These are phyloP conservation scores for Odontamblyopus lacepedii DNA, from an alignment of 2,797 vertebrate genomes.

Conservation along the genomic window DNA sequence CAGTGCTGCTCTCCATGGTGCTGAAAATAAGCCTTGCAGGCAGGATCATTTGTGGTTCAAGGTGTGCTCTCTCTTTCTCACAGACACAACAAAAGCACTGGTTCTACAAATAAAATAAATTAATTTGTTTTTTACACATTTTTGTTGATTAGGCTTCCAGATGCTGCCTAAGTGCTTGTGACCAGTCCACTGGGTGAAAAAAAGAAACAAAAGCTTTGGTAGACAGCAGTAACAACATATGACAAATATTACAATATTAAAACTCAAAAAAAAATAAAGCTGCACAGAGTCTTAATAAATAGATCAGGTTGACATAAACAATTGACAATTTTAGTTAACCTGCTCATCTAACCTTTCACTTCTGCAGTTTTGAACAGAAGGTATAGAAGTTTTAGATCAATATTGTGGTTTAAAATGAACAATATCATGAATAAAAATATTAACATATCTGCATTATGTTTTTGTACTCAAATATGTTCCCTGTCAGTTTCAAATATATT, in stretches of 20 bases:
- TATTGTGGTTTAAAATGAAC: neutral
- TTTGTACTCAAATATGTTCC: neutral
- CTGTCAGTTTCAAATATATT: no score
- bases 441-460: neutral
- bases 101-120: neutral
- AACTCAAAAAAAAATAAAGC: neutral
- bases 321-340: neutral
- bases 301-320: neutral
- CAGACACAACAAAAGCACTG: neutral
- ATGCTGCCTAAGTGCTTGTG: neutral
- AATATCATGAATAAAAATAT: neutral
- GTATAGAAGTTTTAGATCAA: neutral
- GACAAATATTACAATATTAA: no score
- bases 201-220: neutral
- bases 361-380: neutral
- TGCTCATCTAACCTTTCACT: no score
- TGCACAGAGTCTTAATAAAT: neutral
- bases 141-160: neutral
- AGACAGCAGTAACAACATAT: no score
- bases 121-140: neutral
- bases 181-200: neutral
- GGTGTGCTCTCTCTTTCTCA: constrained; percentile 10
- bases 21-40: constrained; percentile 63
- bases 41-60: constrained; percentile 24
- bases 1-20: constrained; percentile 74